Percentiles rank a stretch among this genome's conserved stretches.
Evolutionary conservation across 2,113 vertebrate species (phyloP).

Genomic region (Glaucidium brasilianum): DNA sequence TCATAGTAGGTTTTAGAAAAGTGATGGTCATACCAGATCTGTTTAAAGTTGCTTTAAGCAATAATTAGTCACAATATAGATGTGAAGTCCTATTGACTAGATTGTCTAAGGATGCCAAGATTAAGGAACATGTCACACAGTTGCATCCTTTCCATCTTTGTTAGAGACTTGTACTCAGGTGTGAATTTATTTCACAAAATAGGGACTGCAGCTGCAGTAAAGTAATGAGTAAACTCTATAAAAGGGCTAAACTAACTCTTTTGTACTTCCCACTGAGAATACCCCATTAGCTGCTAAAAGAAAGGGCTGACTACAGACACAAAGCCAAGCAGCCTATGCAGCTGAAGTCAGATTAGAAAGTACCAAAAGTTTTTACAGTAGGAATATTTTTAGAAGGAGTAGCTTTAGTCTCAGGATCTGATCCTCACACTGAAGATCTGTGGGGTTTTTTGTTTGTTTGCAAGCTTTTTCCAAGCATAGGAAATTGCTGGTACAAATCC

Average conservation of each 20-base stretch:
- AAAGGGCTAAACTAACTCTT: background rate
- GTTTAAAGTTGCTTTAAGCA: slow-evolving; percentile 34
- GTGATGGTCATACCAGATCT: background rate
- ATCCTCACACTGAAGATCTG: background rate
- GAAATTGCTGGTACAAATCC: background rate
- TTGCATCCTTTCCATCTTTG: background rate
- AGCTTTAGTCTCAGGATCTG: background rate
- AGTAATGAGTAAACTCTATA: background rate
- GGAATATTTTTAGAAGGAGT: background rate
- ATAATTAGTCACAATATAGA: background rate
- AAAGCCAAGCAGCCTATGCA: background rate
- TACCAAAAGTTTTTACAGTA: background rate
- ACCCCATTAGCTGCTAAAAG: background rate
- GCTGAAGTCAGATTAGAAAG: background rate
- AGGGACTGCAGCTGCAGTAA: background rate
- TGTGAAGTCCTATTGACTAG: background rate
- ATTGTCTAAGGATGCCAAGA: slow-evolving; percentile 52
- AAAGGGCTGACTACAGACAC: background rate
- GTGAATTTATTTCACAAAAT: background rate
- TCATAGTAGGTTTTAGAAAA: slow-evolving; percentile 20
- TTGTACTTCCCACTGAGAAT: background rate
- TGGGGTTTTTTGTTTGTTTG: background rate
- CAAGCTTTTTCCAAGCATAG: background rate
- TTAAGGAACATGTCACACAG: background rate
- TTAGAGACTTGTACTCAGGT: background rate